These are phyloP conservation scores for Sarotherodon lohbergeri DNA, from an alignment of 2,113 vertebrate species.

Conservation along the genomic window DNA sequence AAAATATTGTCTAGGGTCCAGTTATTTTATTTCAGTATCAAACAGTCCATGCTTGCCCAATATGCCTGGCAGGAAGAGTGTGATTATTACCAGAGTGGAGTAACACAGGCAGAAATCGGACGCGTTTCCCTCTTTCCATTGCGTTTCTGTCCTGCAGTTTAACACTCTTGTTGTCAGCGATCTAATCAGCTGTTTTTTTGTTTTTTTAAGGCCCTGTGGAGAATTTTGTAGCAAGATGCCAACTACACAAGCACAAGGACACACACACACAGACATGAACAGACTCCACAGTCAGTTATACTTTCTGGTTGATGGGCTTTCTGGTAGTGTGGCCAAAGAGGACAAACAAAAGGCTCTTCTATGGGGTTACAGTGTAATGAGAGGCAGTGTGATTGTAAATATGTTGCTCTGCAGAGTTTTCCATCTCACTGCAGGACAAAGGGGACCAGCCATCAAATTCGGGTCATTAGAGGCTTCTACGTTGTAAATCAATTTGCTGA, in stretches of 20 bases:
- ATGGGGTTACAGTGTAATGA: conserved; percentile 74
- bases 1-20: conserved; percentile 42
- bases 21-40: conserved; percentile 54
- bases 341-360: conserved; percentile 78
- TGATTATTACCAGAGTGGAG: not conserved
- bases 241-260: not conserved
- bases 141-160: not conserved
- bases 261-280: conserved; percentile 16
- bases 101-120: conserved; percentile 12
- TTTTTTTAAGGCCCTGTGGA: conserved; percentile 40
- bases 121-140: conserved; percentile 12
- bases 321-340: conserved; percentile 54
- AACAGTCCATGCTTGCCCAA: conserved; percentile 39
- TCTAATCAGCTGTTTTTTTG: conserved; percentile 45
- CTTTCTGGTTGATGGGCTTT: conserved; percentile 60
- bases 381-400: conserved; percentile 73
- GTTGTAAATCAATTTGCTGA: conserved; percentile 63
- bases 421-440: conserved; percentile 76
- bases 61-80: conserved; percentile 23
- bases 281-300: conserved; percentile 37
- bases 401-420: conserved; percentile 70
- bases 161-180: conserved; percentile 23
- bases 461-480: conserved; percentile 70
- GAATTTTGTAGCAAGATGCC: conserved; percentile 60
- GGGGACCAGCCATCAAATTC: conserved; percentile 64